Conservation (phyloP, 2,797 vertebrate genomes). For the Melanotaenia nigrans region DNA sequence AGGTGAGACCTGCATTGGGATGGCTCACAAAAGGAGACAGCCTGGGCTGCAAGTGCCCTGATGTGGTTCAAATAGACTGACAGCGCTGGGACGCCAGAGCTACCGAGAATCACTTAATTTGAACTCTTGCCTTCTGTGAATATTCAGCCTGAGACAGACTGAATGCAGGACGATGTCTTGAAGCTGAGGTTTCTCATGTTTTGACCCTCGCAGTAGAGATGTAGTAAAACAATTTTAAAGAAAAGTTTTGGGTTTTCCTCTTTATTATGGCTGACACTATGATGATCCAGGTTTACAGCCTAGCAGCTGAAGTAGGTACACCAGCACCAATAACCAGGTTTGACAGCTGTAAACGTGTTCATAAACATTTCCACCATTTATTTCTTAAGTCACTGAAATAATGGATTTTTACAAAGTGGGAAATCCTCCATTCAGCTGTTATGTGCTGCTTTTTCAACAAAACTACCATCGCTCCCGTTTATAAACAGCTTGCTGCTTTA, state of each 20-base stretch:
- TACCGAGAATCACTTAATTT: constrained; percentile 28
- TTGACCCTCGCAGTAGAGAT: constrained; percentile 21
- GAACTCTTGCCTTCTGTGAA: constrained; percentile 32
- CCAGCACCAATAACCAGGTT: too few species aligned
- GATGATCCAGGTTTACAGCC: background rate
- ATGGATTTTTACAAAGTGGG: background rate
- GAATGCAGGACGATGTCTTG: constrained; percentile 20
- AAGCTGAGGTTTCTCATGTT: constrained; percentile 23
- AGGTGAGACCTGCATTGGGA: constrained; percentile 17
- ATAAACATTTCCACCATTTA: background rate
- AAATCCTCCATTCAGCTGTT: background rate
- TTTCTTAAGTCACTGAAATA: background rate
- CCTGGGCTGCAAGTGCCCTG: constrained; percentile 3
- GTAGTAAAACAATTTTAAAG: constrained; percentile 72
- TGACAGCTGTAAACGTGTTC: background rate
- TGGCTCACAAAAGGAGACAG: constrained; percentile 2
- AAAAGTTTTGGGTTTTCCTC: constrained; percentile 21
- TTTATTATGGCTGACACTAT: constrained; percentile 9
- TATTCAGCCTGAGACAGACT: constrained; percentile 11
- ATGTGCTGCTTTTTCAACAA: background rate
- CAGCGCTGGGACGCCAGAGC: constrained; percentile 48
- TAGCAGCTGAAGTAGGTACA: background rate
- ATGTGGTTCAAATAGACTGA: constrained; percentile 36
- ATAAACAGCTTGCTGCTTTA: background rate
- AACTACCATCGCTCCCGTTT: background rate